These are phyloP conservation scores for Steatocranus sp. DNA, from an alignment of 2,797 vertebrate species.

Conservation along the genomic window DNA sequence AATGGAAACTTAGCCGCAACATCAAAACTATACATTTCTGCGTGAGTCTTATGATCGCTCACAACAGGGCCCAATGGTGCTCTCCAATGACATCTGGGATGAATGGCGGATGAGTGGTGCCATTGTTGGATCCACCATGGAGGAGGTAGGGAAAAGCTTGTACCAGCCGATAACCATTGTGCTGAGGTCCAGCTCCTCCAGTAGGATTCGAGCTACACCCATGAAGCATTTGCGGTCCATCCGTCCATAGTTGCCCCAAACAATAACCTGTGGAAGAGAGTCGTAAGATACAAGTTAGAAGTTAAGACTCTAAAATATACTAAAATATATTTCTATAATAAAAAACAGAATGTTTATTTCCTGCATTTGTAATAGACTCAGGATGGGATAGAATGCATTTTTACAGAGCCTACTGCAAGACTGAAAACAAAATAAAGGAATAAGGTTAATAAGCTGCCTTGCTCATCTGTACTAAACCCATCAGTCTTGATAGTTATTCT, in stretches of 20 bases:
- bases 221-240: conserved; percentile 99
- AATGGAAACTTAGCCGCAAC: conserved; percentile 3
- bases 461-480: not conserved
- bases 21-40: not conserved
- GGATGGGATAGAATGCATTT: not conserved
- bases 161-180: conserved; percentile 97
- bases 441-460: not conserved
- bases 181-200: conserved; percentile 98
- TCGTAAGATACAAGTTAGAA: not conserved
- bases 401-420: not conserved
- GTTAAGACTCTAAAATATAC: not conserved
- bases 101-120: conserved; percentile 94
- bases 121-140: conserved; percentile 95
- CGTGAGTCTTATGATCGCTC: conserved; percentile 86
- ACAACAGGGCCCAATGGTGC: conserved; percentile 93
- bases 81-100: conserved; percentile 98
- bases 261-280: conserved; percentile 82
- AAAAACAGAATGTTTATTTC: not conserved
- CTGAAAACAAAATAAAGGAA: not conserved
- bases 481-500: not conserved
- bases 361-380: not conserved
- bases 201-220: conserved; percentile 94
- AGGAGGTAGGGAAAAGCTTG: conserved; percentile 99
- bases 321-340: not conserved
- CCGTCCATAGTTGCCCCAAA: conserved; percentile 98